These are phyloP conservation scores for Anas platyrhynchos DNA, from an alignment of 2,113 vertebrate species.

Conservation along the genomic window DNA sequence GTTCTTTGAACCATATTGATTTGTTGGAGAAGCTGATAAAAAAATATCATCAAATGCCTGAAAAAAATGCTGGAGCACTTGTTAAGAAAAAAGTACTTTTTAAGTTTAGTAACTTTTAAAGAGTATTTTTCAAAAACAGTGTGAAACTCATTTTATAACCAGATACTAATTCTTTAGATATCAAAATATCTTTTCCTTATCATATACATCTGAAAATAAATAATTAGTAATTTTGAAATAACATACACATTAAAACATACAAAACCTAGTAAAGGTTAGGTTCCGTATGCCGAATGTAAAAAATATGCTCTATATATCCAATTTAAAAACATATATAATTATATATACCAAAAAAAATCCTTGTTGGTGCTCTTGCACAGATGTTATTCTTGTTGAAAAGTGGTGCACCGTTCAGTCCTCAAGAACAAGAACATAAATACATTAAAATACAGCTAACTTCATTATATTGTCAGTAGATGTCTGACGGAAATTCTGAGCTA, in stretches of 20 bases:
- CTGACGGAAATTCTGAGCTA: neutral
- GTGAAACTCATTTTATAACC: neutral
- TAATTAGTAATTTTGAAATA: neutral
- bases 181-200: neutral
- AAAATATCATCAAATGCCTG: neutral
- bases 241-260: neutral
- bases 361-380: neutral
- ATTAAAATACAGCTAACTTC: neutral
- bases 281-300: neutral
- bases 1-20: slow-evolving; percentile 34
- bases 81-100: neutral
- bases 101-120: neutral
- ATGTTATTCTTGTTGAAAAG: neutral
- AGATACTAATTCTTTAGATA: neutral
- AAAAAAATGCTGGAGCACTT: neutral
- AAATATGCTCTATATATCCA: neutral
- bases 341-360: neutral
- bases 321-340: neutral
- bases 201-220: neutral
- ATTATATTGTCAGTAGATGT: neutral
- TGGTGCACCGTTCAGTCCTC: neutral
- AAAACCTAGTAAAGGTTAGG: neutral
- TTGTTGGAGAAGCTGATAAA: neutral
- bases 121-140: neutral
- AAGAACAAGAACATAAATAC: neutral